These are phyloP conservation scores for Corythaeola cristata DNA, from an alignment of 2,113 vertebrate species.

Conservation along the genomic window DNA sequence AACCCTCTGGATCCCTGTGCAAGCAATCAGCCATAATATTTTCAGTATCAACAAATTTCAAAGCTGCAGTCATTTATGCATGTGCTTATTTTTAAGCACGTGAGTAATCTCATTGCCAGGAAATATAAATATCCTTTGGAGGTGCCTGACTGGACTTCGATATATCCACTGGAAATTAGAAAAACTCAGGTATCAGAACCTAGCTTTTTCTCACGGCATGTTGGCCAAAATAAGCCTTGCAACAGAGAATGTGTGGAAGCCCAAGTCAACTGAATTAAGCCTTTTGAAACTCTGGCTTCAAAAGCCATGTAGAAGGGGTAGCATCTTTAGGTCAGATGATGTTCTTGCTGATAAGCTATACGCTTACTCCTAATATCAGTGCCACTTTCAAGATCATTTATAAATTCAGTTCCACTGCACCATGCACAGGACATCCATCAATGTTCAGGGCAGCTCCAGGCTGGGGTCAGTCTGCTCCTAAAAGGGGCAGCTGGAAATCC, in stretches of 20 bases:
- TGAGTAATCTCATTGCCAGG: neutral
- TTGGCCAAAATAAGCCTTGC: neutral
- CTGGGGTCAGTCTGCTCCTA: neutral
- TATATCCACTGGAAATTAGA: neutral
- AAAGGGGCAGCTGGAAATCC: neutral
- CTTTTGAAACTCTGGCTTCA: neutral
- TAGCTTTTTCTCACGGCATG: neutral
- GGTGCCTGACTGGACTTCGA: neutral
- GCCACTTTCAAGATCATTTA: neutral
- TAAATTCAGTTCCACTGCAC: neutral
- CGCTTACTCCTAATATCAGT: neutral
- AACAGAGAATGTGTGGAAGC: neutral
- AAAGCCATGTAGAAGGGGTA: rapidly evolving
- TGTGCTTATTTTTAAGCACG: neutral
- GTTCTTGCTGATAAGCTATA: neutral
- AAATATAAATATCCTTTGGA: neutral
- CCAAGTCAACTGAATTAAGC: neutral
- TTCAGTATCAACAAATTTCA: neutral
- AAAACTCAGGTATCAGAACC: neutral
- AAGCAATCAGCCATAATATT: neutral
- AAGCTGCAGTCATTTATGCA: neutral
- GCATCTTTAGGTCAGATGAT: neutral
- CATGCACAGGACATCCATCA: too few relatives aligned
- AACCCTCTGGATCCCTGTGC: neutral
- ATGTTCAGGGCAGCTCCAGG: neutral